phyloP scores from a whole-genome alignment of 2,113 vertebrate genomes.

The Takifugu bimaculatus region DNA sequence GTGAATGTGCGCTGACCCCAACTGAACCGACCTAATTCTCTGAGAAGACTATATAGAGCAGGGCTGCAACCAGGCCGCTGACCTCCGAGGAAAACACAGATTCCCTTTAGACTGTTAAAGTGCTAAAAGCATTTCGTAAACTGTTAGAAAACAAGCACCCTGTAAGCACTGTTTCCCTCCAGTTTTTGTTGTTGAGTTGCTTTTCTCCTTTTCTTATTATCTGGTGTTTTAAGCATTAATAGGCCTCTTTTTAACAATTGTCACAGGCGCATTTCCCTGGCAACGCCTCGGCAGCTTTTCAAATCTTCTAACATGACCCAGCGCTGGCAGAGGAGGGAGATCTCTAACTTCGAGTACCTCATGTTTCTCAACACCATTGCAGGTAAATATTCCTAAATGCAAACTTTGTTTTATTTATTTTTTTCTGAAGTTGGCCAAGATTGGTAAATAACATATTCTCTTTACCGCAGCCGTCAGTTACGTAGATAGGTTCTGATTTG shows the following conservation, averaged over 20 bases:
- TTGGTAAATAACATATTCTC: constrained; percentile 13
- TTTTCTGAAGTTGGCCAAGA: constrained; percentile 7
- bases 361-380: constrained; percentile 99
- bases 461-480: constrained; percentile 42
- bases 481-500: constrained; percentile 47
- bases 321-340: constrained; percentile 97
- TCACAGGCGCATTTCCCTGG: constrained; percentile 91
- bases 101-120: constrained; percentile 28
- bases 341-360: constrained; percentile 98
- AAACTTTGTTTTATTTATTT: neutral
- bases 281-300: constrained; percentile 94
- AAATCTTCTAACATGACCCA: constrained; percentile 99
- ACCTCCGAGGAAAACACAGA: constrained; percentile 36
- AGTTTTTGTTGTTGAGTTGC: constrained; percentile 3
- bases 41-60: constrained; percentile 57
- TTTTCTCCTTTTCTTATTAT: constrained; percentile 17
- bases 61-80: constrained; percentile 36
- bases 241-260: no score
- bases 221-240: no score
- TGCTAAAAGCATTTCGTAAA: constrained; percentile 43
- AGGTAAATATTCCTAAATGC: constrained; percentile 73
- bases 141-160: constrained; percentile 11
- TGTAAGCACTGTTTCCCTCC: neutral
- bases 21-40: constrained; percentile 67
- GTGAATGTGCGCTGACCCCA: constrained; percentile 69